Base-by-base conservation (phyloP, 2,888 invertebrate genomes). In the Apamea epomidion region DNA sequence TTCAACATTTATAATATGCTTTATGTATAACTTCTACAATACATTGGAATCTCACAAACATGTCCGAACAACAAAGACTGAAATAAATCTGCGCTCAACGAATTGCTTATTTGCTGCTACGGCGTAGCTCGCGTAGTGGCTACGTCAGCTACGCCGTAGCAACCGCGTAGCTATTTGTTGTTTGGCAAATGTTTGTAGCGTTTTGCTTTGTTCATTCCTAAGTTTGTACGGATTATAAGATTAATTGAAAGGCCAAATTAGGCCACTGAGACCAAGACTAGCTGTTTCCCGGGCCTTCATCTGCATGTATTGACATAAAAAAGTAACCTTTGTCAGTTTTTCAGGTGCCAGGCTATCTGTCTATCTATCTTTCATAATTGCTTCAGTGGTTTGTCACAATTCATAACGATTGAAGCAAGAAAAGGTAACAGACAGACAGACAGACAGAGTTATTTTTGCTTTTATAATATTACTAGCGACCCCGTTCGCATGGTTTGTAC, bases 141-240 rank as follows among this genome's bases (percentile, higher is more conserved):
- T 70, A 78, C 32, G 70, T 54, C 65, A 62, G 78, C 83, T 82
- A 80, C 83, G 68, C 18, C 83, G 75, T 80, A 84, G 83, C 64
- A 74, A 37, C 16, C 32, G 32, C 81, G 74, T 81, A 68, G 74
- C 29, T 5, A 10, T 62, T 42, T 29, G 60, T 68, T 62, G 54
- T 29, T 74, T 64, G 25, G 45, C 58, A 68, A 65, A 76, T 64
- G 67, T 42, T 82, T 51, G 29, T 8, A 70, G 16, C 2, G 14
- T 76, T 70, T 60, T 70, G 65, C 1, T 70, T 60, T 51, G 48
- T 60, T 70, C 6, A 8, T 14, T 62, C 5, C 0, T 18, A n/a
- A 4, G 7, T 8, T 5, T 45, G 4, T 29, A 1, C 16, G 51
- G 32, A 18, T 64, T 51, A 14, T 42, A 21, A n/a, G 29, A 29